A percentile compares a stretch with the other conserved stretches of the same genome.
phyloP scores from a whole-genome alignment of 2,888 invertebrate genomes.

The Clitarchus hookeri region DNA sequence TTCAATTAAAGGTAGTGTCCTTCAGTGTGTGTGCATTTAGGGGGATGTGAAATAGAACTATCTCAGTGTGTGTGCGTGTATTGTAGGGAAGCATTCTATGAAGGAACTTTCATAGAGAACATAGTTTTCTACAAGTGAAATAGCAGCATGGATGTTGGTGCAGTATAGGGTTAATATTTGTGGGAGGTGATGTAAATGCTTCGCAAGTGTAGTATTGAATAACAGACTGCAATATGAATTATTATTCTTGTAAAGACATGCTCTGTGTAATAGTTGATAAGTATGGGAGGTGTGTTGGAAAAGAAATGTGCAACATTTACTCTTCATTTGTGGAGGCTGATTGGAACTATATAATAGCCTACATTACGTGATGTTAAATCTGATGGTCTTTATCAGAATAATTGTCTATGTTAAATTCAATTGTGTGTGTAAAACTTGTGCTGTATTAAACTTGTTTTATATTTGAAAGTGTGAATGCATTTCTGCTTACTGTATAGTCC shows the following conservation, averaged over 20 bases:
- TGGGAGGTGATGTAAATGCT: neutral
- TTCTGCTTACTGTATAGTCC: too few species aligned
- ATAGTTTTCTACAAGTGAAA: too few species aligned
- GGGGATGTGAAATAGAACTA: neutral
- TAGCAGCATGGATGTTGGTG: neutral
- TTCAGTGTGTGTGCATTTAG: neutral
- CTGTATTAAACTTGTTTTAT: conserved; percentile 7
- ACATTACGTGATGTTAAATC: neutral
- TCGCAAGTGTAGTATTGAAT: neutral
- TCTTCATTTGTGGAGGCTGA: neutral
- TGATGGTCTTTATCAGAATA: neutral
- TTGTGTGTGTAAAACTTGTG: neutral
- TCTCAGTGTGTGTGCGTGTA: neutral
- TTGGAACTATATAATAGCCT: neutral
- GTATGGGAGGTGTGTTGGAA: neutral
- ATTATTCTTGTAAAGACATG: neutral
- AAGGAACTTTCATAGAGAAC: neutral
- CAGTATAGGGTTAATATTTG: neutral
- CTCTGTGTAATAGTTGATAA: neutral
- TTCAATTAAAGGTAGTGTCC: neutral
- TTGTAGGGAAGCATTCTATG: neutral
- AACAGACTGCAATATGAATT: neutral
- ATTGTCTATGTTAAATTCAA: neutral
- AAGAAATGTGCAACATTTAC: neutral
- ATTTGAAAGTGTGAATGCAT: neutral